phyloP scores from a whole-genome alignment of 2,113 vertebrate genomes.

The Hassar affinis region DNA sequence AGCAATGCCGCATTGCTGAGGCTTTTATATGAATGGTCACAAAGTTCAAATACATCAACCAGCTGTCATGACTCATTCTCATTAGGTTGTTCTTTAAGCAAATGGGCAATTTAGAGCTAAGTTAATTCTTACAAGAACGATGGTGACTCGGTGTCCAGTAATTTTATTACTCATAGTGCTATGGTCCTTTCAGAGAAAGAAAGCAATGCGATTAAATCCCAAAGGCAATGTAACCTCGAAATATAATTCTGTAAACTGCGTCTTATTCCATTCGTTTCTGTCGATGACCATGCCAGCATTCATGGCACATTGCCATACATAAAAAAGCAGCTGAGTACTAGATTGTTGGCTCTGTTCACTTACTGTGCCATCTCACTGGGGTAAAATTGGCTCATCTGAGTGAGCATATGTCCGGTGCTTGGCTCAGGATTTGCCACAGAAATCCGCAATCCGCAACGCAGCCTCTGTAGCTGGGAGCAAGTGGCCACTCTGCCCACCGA shows the following conservation, averaged over 20 bases:
- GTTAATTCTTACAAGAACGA: constrained; percentile 19
- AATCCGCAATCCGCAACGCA: constrained; percentile 17
- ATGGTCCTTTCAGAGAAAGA: background rate
- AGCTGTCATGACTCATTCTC: constrained; percentile 21
- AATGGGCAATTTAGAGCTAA: constrained; percentile 35
- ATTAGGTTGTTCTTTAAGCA: constrained; percentile 34
- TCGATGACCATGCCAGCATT: background rate
- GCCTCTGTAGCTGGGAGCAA: constrained; percentile 15
- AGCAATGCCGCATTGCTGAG: constrained; percentile 31
- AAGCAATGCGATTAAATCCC: background rate
- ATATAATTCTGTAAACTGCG: background rate
- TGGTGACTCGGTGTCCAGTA: constrained; percentile 21
- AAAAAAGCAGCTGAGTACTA: constrained; percentile 25
- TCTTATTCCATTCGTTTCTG: background rate
- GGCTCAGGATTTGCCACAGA: constrained; percentile 45
- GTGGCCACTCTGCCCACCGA: constrained; percentile 30
- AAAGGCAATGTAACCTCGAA: background rate
- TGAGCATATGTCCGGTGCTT: constrained; percentile 53
- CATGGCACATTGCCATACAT: background rate
- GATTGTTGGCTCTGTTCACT: background rate
- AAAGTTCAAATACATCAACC: constrained; percentile 36
- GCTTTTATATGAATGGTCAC: constrained; percentile 31
- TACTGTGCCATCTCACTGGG: constrained; percentile 25
- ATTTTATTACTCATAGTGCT: background rate
- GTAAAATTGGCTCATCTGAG: constrained; percentile 45